Evolutionary conservation across 1,140 invertebrate genomes (phyloP), one percentile per base, ranked within the genome.

Genomic region (Drosophila baimaii): DNA sequence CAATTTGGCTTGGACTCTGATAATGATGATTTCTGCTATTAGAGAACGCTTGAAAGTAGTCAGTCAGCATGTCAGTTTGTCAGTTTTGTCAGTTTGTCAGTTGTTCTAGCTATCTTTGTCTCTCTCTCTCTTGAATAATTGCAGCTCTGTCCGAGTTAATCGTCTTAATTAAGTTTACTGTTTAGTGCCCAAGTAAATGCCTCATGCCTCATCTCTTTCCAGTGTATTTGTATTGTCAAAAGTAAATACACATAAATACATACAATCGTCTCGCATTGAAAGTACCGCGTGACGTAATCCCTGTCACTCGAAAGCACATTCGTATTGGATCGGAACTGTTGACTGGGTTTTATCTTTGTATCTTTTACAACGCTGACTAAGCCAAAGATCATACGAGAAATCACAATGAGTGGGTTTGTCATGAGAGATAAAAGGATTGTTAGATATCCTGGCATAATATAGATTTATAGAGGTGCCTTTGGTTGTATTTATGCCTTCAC

Each of bases 121-220:
- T n/a, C n/a, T n/a, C n/a, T n/a, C n/a, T n/a, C n/a, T n/a, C n/a
- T n/a, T n/a, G n/a, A n/a, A n/a, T n/a, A n/a, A n/a, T n/a, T n/a
- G n/a, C n/a, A n/a, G n/a, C 29, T 71, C 61, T 12, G 35, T 23
- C 46, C 68, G 62, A 57, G 39, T 69, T 77, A 77, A 77, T 70
- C 56, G 64, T 58, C 63, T 77, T 77, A 77, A 77, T 77, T 77
- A 62, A 61, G 74, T 77, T 77, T 65, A 54, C 39, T 56, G 23
- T 56, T 46, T 27, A 39, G 6, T 31, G 19, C 31, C 35, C 17
- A 19, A n/a, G 21, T 15, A 25, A 23, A 13, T 13, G 5, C 25
- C 15, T 1, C 7, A 3, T n/a, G 13, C 37, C 39, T 21, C 21
- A 10, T 9, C 37, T 13, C 15, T 46, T 7, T 13, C n/a, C 17